Conservation (phyloP, 2,797 vertebrate species). For the Agapornis canus region DNA sequence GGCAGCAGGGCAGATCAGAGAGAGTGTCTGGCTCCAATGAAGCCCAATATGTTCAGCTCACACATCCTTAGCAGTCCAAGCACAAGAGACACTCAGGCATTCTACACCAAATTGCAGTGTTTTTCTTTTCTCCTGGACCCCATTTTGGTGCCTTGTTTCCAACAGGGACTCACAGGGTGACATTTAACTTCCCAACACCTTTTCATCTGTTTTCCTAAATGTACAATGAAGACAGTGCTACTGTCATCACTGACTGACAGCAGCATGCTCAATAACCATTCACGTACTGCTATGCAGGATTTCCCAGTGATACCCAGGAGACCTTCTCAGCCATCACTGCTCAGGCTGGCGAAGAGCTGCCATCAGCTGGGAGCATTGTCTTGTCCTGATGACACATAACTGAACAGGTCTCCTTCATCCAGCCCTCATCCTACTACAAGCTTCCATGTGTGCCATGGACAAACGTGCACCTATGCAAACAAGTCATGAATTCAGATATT, state of each 20-base stretch:
- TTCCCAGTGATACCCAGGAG: neutral
- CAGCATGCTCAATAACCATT: neutral
- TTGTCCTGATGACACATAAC: neutral
- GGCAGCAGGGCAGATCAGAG: neutral
- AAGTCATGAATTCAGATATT: neutral
- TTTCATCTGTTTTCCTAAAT: neutral
- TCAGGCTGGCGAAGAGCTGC: neutral
- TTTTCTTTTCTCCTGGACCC: neutral
- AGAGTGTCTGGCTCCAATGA: neutral
- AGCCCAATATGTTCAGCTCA: neutral
- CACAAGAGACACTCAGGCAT: neutral
- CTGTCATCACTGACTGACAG: neutral
- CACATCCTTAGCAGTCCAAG: neutral
- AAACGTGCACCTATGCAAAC: neutral
- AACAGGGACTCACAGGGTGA: neutral
- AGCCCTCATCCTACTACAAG: neutral
- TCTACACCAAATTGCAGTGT: neutral
- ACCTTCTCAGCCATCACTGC: neutral
- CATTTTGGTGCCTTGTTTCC: neutral
- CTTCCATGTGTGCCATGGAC: neutral
- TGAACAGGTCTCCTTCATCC: neutral
- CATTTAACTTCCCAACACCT: neutral
- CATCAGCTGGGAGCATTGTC: rapidly evolving
- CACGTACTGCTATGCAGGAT: neutral
- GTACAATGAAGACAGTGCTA: rapidly evolving